Evolutionary conservation across 2,113 vertebrate genomes (phyloP).

Genomic region (crab-eating macaque (Macaca fascicularis)): T2T-MFA8v1.1 NC_088386.1:22970001-22970500

Average conservation of each 20-base stretch:
- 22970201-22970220: neutral
- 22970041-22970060: neutral
- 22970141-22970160: neutral
- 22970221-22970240: neutral
- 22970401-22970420: neutral
- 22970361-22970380: neutral
- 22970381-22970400: neutral
- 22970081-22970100: neutral
- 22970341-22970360: neutral
- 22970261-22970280: neutral
- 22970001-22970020: neutral
- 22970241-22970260: neutral
- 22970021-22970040: neutral
- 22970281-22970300: neutral
- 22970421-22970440: neutral
- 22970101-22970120: neutral
- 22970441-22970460: neutral
- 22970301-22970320: neutral
- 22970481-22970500: neutral
- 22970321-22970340: neutral
- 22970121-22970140: neutral
- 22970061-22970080: neutral
- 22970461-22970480: neutral
- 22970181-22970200: slow-evolving; percentile 5
- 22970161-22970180: neutral